These are phyloP conservation scores for Asobara japonica DNA, from an alignment of 1,140 invertebrate species.

Conservation along the genomic window DNA sequence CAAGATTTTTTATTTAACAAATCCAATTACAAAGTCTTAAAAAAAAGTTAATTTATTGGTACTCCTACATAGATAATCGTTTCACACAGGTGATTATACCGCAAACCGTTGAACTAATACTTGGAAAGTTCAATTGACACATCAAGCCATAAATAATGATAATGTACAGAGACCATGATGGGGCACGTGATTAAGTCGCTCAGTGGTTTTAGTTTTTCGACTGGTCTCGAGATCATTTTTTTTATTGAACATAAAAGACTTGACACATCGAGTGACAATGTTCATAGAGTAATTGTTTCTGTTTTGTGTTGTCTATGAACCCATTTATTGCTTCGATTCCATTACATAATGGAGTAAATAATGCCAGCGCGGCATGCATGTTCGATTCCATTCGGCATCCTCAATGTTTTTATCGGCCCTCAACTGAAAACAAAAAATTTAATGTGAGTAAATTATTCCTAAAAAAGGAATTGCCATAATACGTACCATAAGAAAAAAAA, in stretches of 20 bases:
- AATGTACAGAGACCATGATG: constrained; percentile 44
- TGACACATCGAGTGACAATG: constrained; percentile 8
- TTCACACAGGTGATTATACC: not conserved
- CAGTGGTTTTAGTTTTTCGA: too few species aligned
- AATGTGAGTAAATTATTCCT: not conserved
- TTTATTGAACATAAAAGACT: constrained; percentile 5
- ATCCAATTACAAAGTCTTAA: constrained; percentile 30
- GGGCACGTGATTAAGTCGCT: too few species aligned
- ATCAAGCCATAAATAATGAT: constrained; percentile 43
- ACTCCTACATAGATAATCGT: not conserved
- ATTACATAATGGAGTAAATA: not conserved
- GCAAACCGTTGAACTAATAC: constrained; percentile 32
- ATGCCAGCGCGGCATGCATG: constrained; percentile 14
- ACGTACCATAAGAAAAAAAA: not conserved
- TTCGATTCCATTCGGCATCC: constrained; percentile 6
- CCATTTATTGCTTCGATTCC: not conserved
- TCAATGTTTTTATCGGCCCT: constrained; percentile 63
- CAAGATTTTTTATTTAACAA: constrained; percentile 32
- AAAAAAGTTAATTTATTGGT: constrained; percentile 25
- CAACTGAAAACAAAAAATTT: constrained; percentile 59
- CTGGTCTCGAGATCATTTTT: not conserved
- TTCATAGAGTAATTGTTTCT: not conserved
- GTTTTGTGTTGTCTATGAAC: constrained; percentile 9
- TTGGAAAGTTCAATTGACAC: constrained; percentile 29
- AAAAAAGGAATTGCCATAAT: too few species aligned